Percentiles rank a stretch among this genome's conserved stretches.
Evolutionary conservation across 2,888 invertebrate species (phyloP).

Genomic region (Chalcis sispes): DNA sequence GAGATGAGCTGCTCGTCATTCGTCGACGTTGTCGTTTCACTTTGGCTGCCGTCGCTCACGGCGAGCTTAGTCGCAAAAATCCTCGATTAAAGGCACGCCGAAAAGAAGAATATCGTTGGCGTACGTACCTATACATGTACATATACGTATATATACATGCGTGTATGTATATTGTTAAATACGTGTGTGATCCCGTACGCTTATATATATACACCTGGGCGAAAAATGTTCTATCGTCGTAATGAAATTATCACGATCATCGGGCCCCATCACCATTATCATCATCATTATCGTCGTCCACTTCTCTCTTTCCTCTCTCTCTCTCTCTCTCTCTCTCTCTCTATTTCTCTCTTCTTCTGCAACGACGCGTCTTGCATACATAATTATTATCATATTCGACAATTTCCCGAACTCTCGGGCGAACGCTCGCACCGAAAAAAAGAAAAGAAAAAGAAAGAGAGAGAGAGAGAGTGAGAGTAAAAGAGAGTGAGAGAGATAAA

Average conservation of each 20-base stretch:
- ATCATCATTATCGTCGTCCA: conserved; percentile 46
- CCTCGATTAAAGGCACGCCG: no score
- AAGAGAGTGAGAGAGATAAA: conserved; percentile 9
- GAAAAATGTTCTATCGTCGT: conserved; percentile 49
- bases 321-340: neutral
- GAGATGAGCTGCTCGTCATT: no score
- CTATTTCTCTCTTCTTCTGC: neutral
- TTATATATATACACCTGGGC: neutral
- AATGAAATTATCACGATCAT: conserved; percentile 55
- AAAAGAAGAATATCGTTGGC: no score
- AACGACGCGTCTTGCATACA: conserved; percentile 48
- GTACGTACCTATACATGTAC: no score
- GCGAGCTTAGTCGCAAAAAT: no score
- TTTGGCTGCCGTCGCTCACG: no score
- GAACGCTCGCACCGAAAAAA: neutral
- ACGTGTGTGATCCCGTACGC: no score
- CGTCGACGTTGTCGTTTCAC: no score
- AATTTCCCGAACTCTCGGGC: conserved; percentile 54
- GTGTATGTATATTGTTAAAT: no score
- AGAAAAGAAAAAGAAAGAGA: conserved; percentile 39
- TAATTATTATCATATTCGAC: conserved; percentile 47
- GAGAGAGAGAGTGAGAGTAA: conserved; percentile 29
- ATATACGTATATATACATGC: no score
- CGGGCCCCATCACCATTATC: conserved; percentile 41
- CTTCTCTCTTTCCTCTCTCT: conserved; percentile 16